Evolutionary conservation across 1,140 invertebrate species (phyloP).

Genomic region (Carposina sasakii): DNA sequence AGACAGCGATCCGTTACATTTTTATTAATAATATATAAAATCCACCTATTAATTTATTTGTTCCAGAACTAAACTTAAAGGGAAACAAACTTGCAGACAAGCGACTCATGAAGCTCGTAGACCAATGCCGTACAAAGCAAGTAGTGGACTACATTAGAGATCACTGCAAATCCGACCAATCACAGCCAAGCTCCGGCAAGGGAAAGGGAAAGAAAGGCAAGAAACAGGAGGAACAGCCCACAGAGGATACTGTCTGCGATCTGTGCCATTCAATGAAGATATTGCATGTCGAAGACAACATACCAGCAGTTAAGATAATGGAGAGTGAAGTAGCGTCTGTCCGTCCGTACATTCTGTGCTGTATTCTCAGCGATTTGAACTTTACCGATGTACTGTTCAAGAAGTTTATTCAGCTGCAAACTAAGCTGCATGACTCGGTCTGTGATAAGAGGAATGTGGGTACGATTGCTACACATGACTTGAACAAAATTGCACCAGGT

Average conservation of each 20-base stretch:
- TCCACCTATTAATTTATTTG: no score
- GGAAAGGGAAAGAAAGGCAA: constrained; percentile 69
- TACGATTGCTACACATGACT: constrained; percentile 89
- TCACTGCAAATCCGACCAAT: constrained; percentile 71
- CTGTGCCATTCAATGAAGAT: constrained; percentile 65
- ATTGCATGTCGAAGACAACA: constrained; percentile 73
- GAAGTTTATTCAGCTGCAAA: constrained; percentile 87
- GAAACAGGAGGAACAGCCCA: constrained; percentile 47
- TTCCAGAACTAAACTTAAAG: constrained; percentile 77
- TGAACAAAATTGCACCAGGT: constrained; percentile 75
- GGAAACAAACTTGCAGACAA: constrained; percentile 83
- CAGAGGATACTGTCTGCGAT: constrained; percentile 40
- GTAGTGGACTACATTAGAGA: constrained; percentile 78
- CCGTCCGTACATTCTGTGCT: constrained; percentile 82
- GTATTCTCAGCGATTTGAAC: constrained; percentile 78
- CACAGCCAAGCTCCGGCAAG: constrained; percentile 46
- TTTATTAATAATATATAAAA: no score
- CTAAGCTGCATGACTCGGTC: constrained; percentile 83
- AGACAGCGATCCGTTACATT: no score
- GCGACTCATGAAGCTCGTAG: constrained; percentile 80
- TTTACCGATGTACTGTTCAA: constrained; percentile 80
- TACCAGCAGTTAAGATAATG: constrained; percentile 71
- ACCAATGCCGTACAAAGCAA: constrained; percentile 80
- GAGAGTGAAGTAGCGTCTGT: constrained; percentile 74
- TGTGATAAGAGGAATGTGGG: constrained; percentile 85